Percentiles rank a stretch among this genome's conserved stretches.
Evolutionary conservation across 2,113 vertebrate species (phyloP).

Genomic region (Camarhynchus parvulus): DNA sequence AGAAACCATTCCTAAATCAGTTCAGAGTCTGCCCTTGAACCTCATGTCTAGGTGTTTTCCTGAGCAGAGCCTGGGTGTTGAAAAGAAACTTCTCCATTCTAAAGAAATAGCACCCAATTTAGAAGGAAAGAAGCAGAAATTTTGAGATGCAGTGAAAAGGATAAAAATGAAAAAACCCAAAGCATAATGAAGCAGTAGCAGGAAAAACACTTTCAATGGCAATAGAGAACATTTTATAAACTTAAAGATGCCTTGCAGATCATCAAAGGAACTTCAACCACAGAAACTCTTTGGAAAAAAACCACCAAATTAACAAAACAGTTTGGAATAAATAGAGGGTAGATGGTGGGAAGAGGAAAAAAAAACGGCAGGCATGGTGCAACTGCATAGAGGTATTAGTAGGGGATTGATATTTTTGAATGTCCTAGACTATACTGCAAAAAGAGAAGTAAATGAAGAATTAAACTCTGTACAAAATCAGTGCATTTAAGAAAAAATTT

Average conservation of each 20-base stretch:
- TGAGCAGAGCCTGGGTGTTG: not conserved
- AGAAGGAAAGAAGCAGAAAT: not conserved
- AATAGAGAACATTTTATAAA: not conserved
- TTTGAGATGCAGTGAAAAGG: not conserved
- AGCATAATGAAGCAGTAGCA: not conserved
- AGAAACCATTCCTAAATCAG: not conserved
- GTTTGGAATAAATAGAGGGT: not conserved
- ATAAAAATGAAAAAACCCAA: not conserved
- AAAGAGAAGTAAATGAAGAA: not conserved
- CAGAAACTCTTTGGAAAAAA: not conserved
- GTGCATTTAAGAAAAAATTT: not conserved
- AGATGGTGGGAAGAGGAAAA: rapidly evolving
- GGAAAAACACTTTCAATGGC: not conserved
- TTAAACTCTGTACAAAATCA: not conserved
- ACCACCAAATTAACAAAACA: not conserved
- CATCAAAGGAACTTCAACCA: not conserved
- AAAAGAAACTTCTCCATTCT: not conserved
- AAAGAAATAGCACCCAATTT: not conserved
- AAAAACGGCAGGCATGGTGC: not conserved
- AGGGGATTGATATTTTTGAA: not conserved
- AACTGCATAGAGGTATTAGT: not conserved
- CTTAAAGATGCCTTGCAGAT: not conserved
- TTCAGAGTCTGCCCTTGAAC: not conserved
- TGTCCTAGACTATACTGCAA: not conserved
- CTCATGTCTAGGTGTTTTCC: not conserved